Conservation (phyloP, 2,888 invertebrate genomes). For the Pyrgus malvae region DNA sequence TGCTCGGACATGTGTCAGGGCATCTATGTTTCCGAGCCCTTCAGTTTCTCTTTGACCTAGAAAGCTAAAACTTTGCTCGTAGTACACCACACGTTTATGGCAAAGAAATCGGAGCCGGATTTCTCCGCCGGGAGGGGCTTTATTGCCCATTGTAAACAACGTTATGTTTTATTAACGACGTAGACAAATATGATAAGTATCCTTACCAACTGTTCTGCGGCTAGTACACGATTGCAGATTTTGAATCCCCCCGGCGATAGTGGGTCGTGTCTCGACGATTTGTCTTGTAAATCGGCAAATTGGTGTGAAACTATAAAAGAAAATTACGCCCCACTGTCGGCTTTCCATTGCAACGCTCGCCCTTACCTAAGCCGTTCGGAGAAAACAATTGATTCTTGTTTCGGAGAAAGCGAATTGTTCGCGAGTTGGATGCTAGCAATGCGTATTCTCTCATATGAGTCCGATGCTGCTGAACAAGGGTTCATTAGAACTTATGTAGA, state of each 20-base stretch:
- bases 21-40: conserved; percentile 35
- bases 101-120: conserved; percentile 42
- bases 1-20: conserved; percentile 12
- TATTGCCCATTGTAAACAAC: conserved; percentile 37
- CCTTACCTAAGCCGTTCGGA: conserved; percentile 37
- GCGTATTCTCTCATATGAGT: not conserved
- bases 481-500: conserved; percentile 4
- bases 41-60: conserved; percentile 37
- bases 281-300: conserved; percentile 58
- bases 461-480: not conserved
- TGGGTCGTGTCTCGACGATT: conserved; percentile 45
- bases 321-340: conserved; percentile 38
- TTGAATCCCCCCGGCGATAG: conserved; percentile 25
- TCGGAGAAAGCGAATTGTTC: conserved; percentile 48
- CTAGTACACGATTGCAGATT: conserved; percentile 20
- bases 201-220: conserved; percentile 19
- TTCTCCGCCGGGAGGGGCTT: conserved; percentile 41
- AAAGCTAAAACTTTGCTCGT: conserved; percentile 40
- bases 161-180: conserved; percentile 25
- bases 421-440: conserved; percentile 16
- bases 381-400: conserved; percentile 56
- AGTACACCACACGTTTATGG: conserved; percentile 41
- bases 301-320: conserved; percentile 55
- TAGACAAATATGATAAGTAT: conserved; percentile 29
- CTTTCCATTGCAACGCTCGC: conserved; percentile 43